Conservation (phyloP, 2,797 vertebrate species). For the Anguilla megastoma region DNA sequence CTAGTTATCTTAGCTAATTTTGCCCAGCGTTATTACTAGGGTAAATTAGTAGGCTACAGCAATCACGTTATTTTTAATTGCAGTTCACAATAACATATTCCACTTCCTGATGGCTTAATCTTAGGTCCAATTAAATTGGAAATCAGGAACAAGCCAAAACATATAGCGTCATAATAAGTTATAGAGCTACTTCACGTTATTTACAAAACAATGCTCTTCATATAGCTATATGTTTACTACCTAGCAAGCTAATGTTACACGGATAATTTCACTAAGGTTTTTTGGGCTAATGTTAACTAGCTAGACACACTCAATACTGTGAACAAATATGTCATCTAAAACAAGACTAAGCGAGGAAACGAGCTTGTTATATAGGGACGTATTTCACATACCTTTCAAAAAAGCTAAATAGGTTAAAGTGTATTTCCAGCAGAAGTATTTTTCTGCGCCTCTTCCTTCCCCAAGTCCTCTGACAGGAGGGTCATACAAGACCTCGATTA, state of each 20-base stretch:
- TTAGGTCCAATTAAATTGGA: background rate
- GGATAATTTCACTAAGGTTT: too few species aligned
- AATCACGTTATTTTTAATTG: background rate
- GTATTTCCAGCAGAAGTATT: slow-evolving; percentile 9
- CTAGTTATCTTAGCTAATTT: background rate
- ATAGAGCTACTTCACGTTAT: too few species aligned
- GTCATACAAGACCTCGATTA: background rate
- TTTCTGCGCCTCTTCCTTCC: background rate
- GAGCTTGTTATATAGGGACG: background rate
- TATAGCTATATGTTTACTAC: background rate
- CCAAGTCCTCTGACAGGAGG: background rate
- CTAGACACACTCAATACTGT: background rate
- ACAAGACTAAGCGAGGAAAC: background rate
- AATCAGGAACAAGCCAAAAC: background rate
- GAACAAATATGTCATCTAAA: background rate
- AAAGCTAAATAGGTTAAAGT: background rate
- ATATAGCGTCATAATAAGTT: background rate
- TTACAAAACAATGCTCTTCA: too few species aligned
- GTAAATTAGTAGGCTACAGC: background rate
- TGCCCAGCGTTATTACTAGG: too few species aligned
- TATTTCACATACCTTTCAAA: background rate
- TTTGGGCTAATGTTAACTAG: background rate
- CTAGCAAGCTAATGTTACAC: background rate
- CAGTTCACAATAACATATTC: background rate
- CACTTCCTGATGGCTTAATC: background rate